Evolutionary conservation across 2,113 vertebrate species (phyloP).

Genomic region (Mesitornis unicolor): DNA sequence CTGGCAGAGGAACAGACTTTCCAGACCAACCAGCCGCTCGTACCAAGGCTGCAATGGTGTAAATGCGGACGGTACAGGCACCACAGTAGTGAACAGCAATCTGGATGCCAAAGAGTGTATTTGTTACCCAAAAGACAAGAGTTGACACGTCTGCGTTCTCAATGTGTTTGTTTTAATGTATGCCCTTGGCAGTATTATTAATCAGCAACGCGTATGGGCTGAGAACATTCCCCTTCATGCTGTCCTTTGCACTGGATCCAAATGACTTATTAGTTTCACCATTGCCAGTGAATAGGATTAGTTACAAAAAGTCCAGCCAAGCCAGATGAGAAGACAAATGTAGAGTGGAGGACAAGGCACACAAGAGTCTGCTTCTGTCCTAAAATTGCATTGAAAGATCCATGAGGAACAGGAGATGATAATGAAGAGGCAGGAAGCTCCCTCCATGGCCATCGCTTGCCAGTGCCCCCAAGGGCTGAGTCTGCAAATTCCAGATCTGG

Average conservation of each 20-base stretch:
- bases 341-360: neutral
- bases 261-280: neutral
- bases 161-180: neutral
- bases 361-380: neutral
- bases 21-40: neutral
- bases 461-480: neutral
- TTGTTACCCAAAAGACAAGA: neutral
- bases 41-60: neutral
- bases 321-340: neutral
- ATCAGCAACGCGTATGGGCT: accelerated
- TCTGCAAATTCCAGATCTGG: neutral
- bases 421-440: neutral
- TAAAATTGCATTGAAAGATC: neutral
- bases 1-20: neutral
- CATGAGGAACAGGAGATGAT: neutral
- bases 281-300: neutral
- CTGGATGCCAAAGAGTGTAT: neutral
- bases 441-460: neutral
- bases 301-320: neutral
- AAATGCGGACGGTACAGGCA: neutral
- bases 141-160: neutral
- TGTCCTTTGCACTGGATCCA: neutral
- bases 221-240: neutral
- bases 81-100: neutral
- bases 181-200: neutral